Conservation (phyloP, 2,797 vertebrate genomes). For the Pitangus sulphuratus region DNA sequence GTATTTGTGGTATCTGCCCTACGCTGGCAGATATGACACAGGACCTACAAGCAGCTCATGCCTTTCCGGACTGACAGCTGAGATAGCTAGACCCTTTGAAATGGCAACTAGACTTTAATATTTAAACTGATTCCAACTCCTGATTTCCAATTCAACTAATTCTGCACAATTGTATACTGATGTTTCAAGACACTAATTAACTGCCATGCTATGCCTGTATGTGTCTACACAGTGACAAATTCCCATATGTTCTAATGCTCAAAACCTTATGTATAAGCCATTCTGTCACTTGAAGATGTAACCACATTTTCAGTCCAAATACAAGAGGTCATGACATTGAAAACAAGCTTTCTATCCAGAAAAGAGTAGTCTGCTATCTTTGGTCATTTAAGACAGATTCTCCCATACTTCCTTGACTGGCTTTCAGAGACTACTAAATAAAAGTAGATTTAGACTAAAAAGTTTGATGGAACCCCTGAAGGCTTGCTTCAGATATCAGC, state of each 20-base stretch:
- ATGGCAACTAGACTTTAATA: neutral
- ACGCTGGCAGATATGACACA: neutral
- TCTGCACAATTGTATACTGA: neutral
- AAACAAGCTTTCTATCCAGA: neutral
- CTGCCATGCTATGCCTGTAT: neutral
- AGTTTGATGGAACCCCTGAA: neutral
- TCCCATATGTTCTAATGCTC: neutral
- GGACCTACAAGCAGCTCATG: conserved; percentile 32
- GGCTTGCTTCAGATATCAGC: neutral
- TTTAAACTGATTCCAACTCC: neutral
- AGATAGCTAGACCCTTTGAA: neutral
- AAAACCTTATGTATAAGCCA: neutral
- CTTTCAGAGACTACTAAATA: neutral
- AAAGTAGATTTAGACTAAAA: neutral
- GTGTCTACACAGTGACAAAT: neutral
- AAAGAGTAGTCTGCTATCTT: neutral
- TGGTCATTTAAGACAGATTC: neutral
- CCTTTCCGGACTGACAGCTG: conserved; percentile 17
- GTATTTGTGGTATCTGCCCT: neutral
- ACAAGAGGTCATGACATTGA: neutral
- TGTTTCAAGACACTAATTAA: neutral
- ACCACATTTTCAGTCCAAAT: neutral
- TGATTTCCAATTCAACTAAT: neutral
- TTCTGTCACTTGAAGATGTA: neutral
- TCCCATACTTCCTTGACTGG: neutral